Base-by-base conservation (phyloP, 2,113 vertebrate genomes). In the Rhombomys opimus region DNA sequence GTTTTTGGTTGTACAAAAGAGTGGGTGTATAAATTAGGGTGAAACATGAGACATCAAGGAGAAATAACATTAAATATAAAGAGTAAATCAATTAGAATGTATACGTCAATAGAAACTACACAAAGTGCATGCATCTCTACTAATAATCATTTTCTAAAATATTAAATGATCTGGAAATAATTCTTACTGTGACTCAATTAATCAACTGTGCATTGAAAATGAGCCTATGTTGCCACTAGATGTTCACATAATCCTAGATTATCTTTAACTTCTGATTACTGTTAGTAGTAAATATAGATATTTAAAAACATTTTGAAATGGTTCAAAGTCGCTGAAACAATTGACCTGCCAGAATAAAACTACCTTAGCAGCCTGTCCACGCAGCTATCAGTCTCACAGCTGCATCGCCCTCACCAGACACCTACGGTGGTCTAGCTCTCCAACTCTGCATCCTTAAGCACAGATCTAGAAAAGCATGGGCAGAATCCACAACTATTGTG, bases 201-300 rank as follows among this genome's bases (percentile, higher is more conserved):
- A 81, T 67, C 76, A 93, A 80, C 78, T 93, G 30, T 72, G 41
- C 61, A 86, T 50, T 96, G 32, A 78, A 91, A 90, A 95, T 84
- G 50, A 93, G 82, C 27, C 63, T 67, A 89, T 14, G 35, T 61
- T 75, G 32, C 2, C 65, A 81, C 22, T 75, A 89, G 67, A 63
- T 86, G 54, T 54, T 89, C 50, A 89, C 72, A 81, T 63, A 77
- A 90, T 20, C 5, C 6, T 77, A n/a, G 50, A 76, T 92, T 52
- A 97, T 59, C 85, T 78, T 77, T 81, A 76, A 52, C 72, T 81
- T 89, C 35, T 76, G 52, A 14, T 86, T 95, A 77, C 85, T 41
- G 67, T 54, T 93, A 67, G 38, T 46, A 93, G 68, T 82, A 90
- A 61, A 41, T 27, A 57, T 5, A 81, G 10, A 57, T 38, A 75